Percentiles rank a stretch among this genome's conserved stretches.
Conservation (phyloP, 1,140 invertebrate species). For the Sitobion miscanthi region DNA sequence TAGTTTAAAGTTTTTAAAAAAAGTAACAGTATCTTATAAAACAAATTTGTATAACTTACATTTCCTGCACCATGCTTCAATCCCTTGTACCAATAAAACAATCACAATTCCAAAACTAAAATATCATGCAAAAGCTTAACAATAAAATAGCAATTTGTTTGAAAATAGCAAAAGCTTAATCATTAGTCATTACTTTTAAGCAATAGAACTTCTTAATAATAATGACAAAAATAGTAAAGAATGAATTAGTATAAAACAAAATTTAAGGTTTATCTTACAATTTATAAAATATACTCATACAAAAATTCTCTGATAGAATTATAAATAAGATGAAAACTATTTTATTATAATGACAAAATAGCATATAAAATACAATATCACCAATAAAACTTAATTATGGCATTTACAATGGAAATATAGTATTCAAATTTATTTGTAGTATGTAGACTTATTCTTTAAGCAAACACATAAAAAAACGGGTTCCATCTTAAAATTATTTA, state of each 20-base stretch:
- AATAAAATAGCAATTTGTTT: neutral
- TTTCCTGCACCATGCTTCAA: neutral
- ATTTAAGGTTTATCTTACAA: neutral
- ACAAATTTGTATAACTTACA: constrained; percentile 4
- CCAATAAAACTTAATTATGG: neutral
- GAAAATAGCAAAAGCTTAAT: neutral
- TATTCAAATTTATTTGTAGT: neutral
- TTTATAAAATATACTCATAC: neutral
- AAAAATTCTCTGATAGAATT: neutral
- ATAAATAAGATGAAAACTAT: neutral
- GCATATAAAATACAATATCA: neutral
- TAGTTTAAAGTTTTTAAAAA: neutral
- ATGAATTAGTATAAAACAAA: neutral
- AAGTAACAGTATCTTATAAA: neutral
- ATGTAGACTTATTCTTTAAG: neutral
- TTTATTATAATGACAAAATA: neutral
- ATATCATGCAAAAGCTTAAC: constrained; percentile 22
- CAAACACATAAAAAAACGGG: neutral
- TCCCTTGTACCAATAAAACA: constrained; percentile 23
- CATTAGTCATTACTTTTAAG: too few species aligned
- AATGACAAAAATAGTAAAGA: neutral
- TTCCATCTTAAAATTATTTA: neutral
- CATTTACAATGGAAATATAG: neutral
- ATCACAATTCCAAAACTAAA: constrained; percentile 26
- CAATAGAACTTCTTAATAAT: neutral